Base-by-base conservation (phyloP, 2,888 invertebrate genomes). In the Itoplectis maculator region DNA sequence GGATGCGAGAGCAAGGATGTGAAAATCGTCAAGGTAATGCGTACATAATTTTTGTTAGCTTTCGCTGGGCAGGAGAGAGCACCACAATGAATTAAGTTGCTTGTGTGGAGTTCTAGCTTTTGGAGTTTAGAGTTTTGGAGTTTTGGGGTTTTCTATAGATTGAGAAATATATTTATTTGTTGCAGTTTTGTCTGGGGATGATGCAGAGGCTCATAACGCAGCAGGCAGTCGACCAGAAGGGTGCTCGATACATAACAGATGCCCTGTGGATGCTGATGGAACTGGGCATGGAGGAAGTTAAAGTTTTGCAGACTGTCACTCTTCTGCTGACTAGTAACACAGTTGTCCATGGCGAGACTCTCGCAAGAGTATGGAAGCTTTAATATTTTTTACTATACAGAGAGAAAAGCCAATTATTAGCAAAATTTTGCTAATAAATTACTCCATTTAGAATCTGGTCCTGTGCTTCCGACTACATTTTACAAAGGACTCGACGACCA, bases 1-100 rank as follows among this genome's bases (percentile, higher is more conserved):
- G 99, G 98, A 91, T 99, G 99, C 94, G 99, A 99, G 93, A 98
- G 99, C 35, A 99, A 98, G 93, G 98, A 99, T 93, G 95, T 97
- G 70, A 99, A 99, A 94, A 96, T 99, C 88, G 98, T 99, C 69
- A 97, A 97, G 95, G 97, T 97, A 93, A 13, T n/a, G n/a, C n/a
- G n/a, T n/a, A 0, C 0, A 29, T n/a, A n/a, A n/a, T n/a, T n/a
- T n/a, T n/a, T n/a, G n/a, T n/a, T n/a, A n/a, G n/a, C n/a, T n/a
- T n/a, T n/a, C n/a, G n/a, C n/a, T n/a, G n/a, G n/a, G n/a, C n/a
- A n/a, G n/a, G n/a, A n/a, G n/a, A n/a, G n/a, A n/a, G n/a, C n/a
- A n/a, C n/a, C n/a, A n/a, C n/a, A n/a, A n/a, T n/a, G n/a, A n/a
- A n/a, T n/a, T n/a, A n/a, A n/a, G n/a, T n/a, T n/a, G n/a, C n/a